These are phyloP conservation scores for Drosophila chauvacae DNA, from an alignment of 1,140 invertebrate genomes.

Conservation along the genomic window DNA sequence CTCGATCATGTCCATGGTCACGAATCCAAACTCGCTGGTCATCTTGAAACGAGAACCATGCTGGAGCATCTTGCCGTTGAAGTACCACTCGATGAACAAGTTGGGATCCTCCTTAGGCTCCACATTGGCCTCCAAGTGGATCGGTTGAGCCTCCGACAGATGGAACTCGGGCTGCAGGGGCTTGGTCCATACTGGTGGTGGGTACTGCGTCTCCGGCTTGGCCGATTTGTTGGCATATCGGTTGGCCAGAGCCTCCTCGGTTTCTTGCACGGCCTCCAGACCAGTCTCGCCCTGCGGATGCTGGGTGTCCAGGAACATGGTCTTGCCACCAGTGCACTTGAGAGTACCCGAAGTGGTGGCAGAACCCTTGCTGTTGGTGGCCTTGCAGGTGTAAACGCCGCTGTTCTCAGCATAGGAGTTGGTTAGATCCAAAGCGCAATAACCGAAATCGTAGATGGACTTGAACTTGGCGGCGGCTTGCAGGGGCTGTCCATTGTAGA, in stretches of 20 bases:
- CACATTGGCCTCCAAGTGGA: conserved; percentile 96
- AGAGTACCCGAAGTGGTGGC: conserved; percentile 95
- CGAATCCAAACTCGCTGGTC: conserved; percentile 96
- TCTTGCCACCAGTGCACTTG: conserved; percentile 91
- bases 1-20: conserved; percentile 94
- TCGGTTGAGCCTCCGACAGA: conserved; percentile 94
- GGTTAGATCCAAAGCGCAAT: conserved; percentile 92
- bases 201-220: conserved; percentile 90
- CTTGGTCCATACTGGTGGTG: conserved; percentile 94
- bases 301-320: conserved; percentile 93
- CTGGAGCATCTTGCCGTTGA: conserved; percentile 94
- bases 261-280: conserved; percentile 93
- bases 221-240: conserved; percentile 88
- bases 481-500: conserved; percentile 93
- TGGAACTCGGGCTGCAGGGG: conserved; percentile 92
- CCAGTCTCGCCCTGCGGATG: conserved; percentile 95
- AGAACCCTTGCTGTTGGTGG: conserved; percentile 95
- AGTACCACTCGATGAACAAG: conserved; percentile 97
- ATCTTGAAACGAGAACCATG: conserved; percentile 94
- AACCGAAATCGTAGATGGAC: conserved; percentile 95
- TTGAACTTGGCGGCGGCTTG: conserved; percentile 92
- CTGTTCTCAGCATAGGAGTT: conserved; percentile 94
- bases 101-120: conserved; percentile 98
- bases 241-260: conserved; percentile 90
- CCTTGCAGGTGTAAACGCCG: conserved; percentile 95